These are phyloP conservation scores for human DNA, from an alignment of 2,113 vertebrate genomes.

Conservation along the genomic window DNA sequence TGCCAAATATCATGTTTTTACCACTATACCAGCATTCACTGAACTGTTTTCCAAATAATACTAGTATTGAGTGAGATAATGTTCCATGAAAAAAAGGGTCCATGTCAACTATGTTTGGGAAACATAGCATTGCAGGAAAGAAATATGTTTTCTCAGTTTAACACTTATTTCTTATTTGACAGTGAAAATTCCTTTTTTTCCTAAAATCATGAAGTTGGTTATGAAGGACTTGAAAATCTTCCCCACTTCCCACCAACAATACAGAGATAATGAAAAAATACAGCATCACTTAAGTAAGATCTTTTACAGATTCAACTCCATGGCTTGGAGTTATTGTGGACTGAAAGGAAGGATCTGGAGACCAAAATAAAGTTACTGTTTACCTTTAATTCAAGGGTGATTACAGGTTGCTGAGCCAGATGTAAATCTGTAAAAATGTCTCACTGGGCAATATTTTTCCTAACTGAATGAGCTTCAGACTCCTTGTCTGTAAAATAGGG, in stretches of 20 bases:
- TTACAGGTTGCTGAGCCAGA: neutral
- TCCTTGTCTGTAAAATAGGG: neutral
- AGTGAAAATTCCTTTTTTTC: neutral
- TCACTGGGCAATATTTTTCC: neutral
- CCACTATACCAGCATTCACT: neutral
- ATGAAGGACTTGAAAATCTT: conserved; percentile 6
- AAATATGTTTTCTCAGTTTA: neutral
- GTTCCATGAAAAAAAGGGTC: neutral
- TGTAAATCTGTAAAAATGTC: neutral
- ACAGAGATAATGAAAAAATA: neutral
- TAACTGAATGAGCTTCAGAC: neutral
- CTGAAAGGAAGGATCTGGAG: neutral
- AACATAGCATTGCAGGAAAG: neutral
- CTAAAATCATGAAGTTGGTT: neutral
- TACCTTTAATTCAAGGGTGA: neutral
- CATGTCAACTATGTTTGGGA: neutral
- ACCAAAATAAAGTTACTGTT: neutral
- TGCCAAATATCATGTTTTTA: neutral
- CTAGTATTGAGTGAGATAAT: neutral
- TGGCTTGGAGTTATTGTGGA: neutral
- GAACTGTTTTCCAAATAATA: neutral
- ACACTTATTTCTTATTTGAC: neutral
- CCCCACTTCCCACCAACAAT: neutral
- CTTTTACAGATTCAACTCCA: neutral
- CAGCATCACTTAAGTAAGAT: neutral